phyloP scores from a whole-genome alignment of 2,113 vertebrate species.

The rat (Rattus norvegicus) region DNA sequence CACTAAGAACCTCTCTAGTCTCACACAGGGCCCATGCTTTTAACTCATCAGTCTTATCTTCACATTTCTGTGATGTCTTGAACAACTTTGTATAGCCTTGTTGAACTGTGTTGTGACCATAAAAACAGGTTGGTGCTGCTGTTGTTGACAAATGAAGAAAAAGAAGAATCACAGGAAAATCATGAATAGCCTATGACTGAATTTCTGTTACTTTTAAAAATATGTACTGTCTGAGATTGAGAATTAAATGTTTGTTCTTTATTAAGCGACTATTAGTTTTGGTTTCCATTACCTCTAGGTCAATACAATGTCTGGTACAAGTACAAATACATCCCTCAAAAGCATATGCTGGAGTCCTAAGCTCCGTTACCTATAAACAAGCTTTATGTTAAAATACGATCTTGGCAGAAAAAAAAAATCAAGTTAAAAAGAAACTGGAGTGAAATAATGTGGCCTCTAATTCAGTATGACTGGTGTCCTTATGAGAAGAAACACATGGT shows the following conservation, averaged over 20 bases:
- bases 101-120: not conserved
- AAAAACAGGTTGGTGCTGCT: not conserved
- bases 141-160: not conserved
- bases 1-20: not conserved
- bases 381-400: conserved; percentile 28
- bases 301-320: not conserved
- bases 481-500: not conserved
- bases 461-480: not conserved
- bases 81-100: not conserved
- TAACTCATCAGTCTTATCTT: not conserved
- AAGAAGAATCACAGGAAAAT: not conserved
- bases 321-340: not conserved
- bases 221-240: not conserved
- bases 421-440: conserved; percentile 1
- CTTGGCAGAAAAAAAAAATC: conserved; percentile 23
- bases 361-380: not conserved
- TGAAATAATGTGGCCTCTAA: not conserved
- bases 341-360: conserved; percentile 6
- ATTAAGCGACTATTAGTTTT: conserved; percentile 57
- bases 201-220: conserved; percentile 7
- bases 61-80: not conserved
- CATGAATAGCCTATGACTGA: not conserved
- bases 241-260: conserved; percentile 43
- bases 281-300: conserved; percentile 25
- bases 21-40: not conserved